Conservation (phyloP, 2,113 vertebrate genomes). For the Neofelis nebulosa region DNA sequence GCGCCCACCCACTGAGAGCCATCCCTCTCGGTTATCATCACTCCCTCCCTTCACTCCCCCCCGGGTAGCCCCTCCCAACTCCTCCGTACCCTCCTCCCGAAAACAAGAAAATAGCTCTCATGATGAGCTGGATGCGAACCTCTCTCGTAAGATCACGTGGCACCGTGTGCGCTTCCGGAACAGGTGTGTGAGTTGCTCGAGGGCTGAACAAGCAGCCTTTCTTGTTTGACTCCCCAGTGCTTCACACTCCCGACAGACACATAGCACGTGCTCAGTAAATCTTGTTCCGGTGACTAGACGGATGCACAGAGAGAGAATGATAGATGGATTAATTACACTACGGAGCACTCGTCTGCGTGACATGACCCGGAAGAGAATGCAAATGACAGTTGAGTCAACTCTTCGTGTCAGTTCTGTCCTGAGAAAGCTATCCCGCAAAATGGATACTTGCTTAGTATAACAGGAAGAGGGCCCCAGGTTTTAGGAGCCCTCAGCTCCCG, state of each 20-base stretch:
- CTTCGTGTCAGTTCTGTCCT: neutral
- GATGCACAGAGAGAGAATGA: neutral
- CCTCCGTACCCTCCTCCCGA: neutral
- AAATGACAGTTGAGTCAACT: neutral
- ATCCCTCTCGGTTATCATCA: neutral
- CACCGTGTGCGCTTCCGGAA: fast-evolving
- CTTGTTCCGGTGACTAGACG: neutral
- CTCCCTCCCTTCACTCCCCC: too few species aligned
- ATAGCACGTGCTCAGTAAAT: neutral
- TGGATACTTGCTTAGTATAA: neutral
- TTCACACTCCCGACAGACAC: neutral
- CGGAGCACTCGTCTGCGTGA: neutral
- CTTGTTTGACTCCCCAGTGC: neutral
- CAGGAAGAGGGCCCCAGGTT: neutral
- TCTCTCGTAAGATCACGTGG: neutral
- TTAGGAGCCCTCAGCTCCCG: fast-evolving
- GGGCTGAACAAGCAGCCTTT: neutral
- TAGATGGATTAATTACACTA: neutral
- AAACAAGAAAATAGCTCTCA: constrained; percentile 26
- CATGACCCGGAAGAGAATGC: neutral
- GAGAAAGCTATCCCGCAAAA: neutral
- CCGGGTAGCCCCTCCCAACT: neutral
- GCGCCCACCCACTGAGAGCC: neutral
- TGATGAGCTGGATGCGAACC: neutral
- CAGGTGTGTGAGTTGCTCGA: neutral